Evolutionary conservation across 2,113 vertebrate species (phyloP).

Genomic region (Neopipo cinnamomea): DNA sequence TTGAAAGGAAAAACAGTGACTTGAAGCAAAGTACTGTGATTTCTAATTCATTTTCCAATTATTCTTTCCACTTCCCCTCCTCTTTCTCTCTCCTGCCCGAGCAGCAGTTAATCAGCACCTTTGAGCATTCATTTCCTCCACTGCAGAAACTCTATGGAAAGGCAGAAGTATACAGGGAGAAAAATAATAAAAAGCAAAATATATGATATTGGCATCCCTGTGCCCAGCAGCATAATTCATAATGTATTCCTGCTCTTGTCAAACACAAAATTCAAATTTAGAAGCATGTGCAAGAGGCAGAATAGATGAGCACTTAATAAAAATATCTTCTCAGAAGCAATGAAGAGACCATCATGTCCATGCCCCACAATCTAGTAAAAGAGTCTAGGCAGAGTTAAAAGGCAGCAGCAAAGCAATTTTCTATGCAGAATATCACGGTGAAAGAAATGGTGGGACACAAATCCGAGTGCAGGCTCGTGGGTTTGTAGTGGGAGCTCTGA

Average conservation of each 20-base stretch:
- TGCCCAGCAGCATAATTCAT: slow-evolving; percentile 6
- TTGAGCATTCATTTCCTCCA: not conserved
- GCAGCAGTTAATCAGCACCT: slow-evolving; percentile 34
- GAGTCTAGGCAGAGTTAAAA: not conserved
- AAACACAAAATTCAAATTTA: slow-evolving; percentile 50
- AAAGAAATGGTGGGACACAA: not conserved
- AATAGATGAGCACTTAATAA: slow-evolving; percentile 31
- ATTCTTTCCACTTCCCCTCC: not conserved
- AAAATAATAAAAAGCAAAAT: slow-evolving; percentile 34
- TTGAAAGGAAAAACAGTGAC: not conserved
- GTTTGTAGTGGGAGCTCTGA: not conserved
- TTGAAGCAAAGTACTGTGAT: not conserved
- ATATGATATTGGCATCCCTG: not conserved
- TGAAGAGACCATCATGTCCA: not conserved
- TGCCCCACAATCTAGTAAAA: not conserved
- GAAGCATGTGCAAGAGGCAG: not conserved
- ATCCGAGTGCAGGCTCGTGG: not conserved
- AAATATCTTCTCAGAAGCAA: slow-evolving; percentile 16
- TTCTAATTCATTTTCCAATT: not conserved
- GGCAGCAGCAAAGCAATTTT: not conserved
- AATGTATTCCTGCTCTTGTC: slow-evolving; percentile 11
- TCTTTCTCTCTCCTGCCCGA: not conserved
- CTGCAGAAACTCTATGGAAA: not conserved
- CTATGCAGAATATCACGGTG: not conserved
- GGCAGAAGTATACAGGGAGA: not conserved